These are phyloP conservation scores for Saccostrea cuccullata DNA, from an alignment of 1,140 invertebrate genomes.

Conservation along the genomic window DNA sequence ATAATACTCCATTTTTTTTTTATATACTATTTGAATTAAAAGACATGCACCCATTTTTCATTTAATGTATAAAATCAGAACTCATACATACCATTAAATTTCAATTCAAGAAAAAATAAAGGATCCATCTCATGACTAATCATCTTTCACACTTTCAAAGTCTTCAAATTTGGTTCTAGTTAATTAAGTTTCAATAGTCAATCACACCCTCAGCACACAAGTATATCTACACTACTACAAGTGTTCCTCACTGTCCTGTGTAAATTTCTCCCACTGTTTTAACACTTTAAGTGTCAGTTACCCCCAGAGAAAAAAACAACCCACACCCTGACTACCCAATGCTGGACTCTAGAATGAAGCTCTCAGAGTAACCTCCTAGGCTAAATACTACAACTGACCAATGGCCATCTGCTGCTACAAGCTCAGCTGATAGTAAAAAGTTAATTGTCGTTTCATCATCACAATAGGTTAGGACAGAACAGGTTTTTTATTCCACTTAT, in stretches of 20 bases:
- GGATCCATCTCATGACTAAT: constrained; percentile 24
- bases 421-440: constrained; percentile 8
- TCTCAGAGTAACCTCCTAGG: neutral
- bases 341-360: neutral
- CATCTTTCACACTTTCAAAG: neutral
- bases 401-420: constrained; percentile 15
- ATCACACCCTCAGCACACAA: neutral
- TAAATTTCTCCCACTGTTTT: neutral
- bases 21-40: no score
- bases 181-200: neutral
- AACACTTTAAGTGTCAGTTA: constrained; percentile 1
- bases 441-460: constrained; percentile 3
- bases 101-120: neutral
- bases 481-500: constrained; percentile 24
- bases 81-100: constrained; percentile 14
- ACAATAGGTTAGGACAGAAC: constrained; percentile 18
- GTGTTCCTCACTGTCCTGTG: neutral
- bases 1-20: no score
- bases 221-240: neutral
- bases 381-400: constrained; percentile 13
- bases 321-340: constrained; percentile 12
- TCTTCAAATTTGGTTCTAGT: neutral
- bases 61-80: neutral
- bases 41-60: no score
- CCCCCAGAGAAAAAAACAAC: neutral